Evolutionary conservation across 1,140 invertebrate genomes (phyloP).

Genomic region (Brachionus calyciflorus): DNA sequence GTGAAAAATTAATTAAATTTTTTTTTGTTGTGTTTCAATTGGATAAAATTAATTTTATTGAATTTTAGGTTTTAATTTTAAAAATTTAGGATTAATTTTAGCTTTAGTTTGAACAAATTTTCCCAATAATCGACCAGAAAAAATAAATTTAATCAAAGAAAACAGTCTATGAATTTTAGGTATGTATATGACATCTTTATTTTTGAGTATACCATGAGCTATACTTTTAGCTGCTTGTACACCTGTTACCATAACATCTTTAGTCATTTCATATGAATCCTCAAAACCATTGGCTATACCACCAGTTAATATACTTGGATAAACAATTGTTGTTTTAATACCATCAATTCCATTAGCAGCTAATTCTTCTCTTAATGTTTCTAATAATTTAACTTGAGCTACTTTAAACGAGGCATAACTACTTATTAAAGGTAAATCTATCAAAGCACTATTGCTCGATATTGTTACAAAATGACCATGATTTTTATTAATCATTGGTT

Average conservation of each 20-base stretch:
- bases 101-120: not conserved
- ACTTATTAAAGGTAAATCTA: slow-evolving; percentile 9
- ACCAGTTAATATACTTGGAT: slow-evolving; percentile 16
- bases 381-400: slow-evolving; percentile 31
- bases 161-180: not conserved
- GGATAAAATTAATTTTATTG: not conserved
- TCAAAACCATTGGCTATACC: slow-evolving; percentile 16
- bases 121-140: slow-evolving; percentile 1
- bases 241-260: not conserved
- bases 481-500: slow-evolving; percentile 25
- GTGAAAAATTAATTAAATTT: too few species aligned
- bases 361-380: slow-evolving; percentile 26
- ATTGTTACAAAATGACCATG: slow-evolving; percentile 38
- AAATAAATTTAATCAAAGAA: not conserved
- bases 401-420: slow-evolving; percentile 34
- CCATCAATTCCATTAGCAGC: not conserved
- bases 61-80: not conserved
- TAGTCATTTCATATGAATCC: not conserved
- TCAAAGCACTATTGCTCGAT: slow-evolving; percentile 7
- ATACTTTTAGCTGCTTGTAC: not conserved
- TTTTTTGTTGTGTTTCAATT: too few species aligned
- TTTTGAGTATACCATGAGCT: not conserved
- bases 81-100: slow-evolving; percentile 33
- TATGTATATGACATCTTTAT: slow-evolving; percentile 22
- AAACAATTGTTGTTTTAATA: slow-evolving; percentile 9